Conservation (phyloP, 1,140 invertebrate species). For the Holcopasites calliopsidis region DNA sequence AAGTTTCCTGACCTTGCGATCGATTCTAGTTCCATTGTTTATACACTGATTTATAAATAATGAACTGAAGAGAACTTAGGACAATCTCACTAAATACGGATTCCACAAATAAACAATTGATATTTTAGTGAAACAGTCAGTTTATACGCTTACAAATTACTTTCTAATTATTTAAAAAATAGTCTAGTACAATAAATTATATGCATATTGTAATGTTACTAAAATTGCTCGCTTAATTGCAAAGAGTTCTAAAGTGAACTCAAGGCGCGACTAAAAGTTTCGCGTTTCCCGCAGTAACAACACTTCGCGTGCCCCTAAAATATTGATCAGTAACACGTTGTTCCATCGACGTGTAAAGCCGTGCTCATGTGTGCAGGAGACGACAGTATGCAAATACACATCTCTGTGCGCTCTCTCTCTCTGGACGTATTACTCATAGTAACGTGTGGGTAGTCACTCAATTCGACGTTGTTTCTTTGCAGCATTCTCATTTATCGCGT, state of each 20-base stretch:
- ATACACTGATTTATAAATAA: too few species aligned
- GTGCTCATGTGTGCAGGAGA: too few species aligned
- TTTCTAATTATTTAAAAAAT: background rate
- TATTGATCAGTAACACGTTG: conserved; percentile 17
- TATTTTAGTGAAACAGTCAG: background rate
- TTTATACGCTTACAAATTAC: background rate
- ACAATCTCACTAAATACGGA: too few species aligned
- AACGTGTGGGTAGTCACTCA: background rate
- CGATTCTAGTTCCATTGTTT: too few species aligned
- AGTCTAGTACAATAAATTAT: background rate
- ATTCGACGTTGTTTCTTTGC: background rate
- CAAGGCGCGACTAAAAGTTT: background rate
- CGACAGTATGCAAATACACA: background rate
- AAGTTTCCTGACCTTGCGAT: background rate
- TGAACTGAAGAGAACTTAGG: too few species aligned
- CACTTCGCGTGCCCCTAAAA: background rate
- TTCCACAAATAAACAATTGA: too few species aligned
- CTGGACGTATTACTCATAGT: background rate
- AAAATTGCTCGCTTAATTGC: background rate
- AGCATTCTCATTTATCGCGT: conserved; percentile 3
- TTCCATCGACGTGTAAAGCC: background rate
- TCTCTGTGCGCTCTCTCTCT: background rate
- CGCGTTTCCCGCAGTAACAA: background rate
- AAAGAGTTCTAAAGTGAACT: background rate
- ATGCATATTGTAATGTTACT: too few species aligned